Evolutionary conservation across 2,888 invertebrate species (phyloP).

Genomic region (Dryobota labecula): DNA sequence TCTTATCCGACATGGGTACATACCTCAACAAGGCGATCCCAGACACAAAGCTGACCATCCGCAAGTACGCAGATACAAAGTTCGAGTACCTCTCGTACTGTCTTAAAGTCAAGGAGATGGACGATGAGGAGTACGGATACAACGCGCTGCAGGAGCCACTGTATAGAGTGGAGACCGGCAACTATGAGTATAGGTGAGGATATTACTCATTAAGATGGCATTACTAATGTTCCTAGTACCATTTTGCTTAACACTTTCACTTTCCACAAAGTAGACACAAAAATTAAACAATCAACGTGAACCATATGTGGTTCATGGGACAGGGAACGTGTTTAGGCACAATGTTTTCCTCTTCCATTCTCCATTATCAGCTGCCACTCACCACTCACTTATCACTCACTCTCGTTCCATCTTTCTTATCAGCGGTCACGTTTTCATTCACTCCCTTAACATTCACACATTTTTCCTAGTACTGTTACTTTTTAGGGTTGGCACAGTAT

Average conservation of each 20-base stretch:
- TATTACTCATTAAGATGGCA: background rate
- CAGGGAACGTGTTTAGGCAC: no score
- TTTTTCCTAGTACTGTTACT: no score
- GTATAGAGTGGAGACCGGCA: constrained; percentile 99
- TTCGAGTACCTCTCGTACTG: constrained; percentile 99
- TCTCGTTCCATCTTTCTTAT: no score
- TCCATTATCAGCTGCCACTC: no score
- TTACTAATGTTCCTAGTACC: no score
- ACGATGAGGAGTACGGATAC: constrained; percentile 99
- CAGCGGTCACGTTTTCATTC: background rate
- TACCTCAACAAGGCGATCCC: constrained; percentile 99
- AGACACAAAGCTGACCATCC: constrained; percentile 98
- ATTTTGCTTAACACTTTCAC: no score
- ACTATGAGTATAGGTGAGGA: constrained; percentile 97
- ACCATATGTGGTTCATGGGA: no score
- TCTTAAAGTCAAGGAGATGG: constrained; percentile 99
- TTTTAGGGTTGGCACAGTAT: no score
- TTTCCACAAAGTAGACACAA: no score
- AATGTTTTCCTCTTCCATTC: no score
- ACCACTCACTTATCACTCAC: background rate
- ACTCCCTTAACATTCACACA: no score
- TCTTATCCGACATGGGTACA: constrained; percentile 98
- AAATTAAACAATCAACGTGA: no score
- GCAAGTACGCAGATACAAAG: constrained; percentile 99
- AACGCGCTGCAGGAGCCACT: constrained; percentile 98